These are phyloP conservation scores for Hirudo medicinalis DNA, from an alignment of 1,140 invertebrate genomes.

Conservation along the genomic window DNA sequence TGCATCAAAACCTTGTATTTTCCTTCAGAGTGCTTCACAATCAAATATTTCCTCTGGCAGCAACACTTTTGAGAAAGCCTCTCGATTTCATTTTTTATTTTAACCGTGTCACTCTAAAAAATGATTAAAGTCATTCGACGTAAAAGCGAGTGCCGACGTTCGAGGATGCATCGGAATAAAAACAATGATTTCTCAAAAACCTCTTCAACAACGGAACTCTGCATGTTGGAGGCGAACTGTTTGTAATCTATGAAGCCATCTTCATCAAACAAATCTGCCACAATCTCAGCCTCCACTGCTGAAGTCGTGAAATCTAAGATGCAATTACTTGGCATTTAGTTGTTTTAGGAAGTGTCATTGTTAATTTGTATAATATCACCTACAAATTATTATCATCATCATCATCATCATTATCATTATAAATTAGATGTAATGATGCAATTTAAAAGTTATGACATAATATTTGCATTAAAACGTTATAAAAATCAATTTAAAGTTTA, in stretches of 20 bases:
- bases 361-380: no score
- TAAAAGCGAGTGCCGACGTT: background rate
- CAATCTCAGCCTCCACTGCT: slow-evolving; percentile 84
- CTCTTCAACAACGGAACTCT: slow-evolving; percentile 32
- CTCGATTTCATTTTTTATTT: background rate
- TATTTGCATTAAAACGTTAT: no score
- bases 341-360: no score
- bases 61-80: background rate
- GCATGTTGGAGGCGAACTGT: slow-evolving; percentile 83
- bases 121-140: background rate
- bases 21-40: background rate
- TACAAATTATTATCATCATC: no score
- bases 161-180: background rate
- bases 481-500: slow-evolving; percentile 41
- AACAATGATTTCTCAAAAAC: background rate
- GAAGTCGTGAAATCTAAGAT: slow-evolving; percentile 88
- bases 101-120: background rate
- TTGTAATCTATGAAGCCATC: slow-evolving; percentile 88
- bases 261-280: slow-evolving; percentile 84
- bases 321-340: background rate
- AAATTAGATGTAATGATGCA: no score
- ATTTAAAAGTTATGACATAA: no score
- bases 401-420: no score
- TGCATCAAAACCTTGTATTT: background rate
- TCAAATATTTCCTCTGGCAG: background rate